Conservation (phyloP, 2,113 vertebrate species). For the Phoenicopterus ruber region DNA sequence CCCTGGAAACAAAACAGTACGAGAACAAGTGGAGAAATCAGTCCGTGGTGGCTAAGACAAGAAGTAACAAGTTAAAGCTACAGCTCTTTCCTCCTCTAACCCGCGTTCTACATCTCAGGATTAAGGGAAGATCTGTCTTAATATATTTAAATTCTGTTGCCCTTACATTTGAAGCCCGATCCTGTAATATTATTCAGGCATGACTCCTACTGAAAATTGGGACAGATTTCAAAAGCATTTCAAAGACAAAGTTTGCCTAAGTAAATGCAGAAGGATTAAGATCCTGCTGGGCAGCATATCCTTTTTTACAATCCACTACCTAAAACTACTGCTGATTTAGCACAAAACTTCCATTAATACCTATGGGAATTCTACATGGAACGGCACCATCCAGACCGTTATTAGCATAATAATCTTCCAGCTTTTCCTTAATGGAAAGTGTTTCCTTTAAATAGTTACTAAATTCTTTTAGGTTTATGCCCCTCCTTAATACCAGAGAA, state of each 20-base stretch:
- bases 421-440: not conserved
- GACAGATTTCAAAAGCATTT: slow-evolving; percentile 47
- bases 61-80: not conserved
- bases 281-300: not conserved
- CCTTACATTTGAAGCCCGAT: slow-evolving; percentile 15
- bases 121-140: not conserved
- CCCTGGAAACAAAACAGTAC: not conserved
- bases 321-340: slow-evolving; percentile 30
- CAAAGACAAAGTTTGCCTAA: slow-evolving; percentile 45
- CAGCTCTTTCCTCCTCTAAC: not conserved
- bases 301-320: not conserved
- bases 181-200: slow-evolving; percentile 2
- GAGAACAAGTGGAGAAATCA: not conserved
- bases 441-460: not conserved
- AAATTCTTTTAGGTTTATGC: not conserved
- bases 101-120: not conserved
- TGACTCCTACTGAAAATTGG: slow-evolving; percentile 30
- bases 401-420: not conserved
- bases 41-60: not conserved
- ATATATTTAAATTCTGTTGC: slow-evolving; percentile 1
- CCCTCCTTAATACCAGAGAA: not conserved
- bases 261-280: slow-evolving; percentile 40
- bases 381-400: not conserved
- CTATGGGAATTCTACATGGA: not conserved
- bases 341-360: slow-evolving; percentile 11